phyloP scores from a whole-genome alignment of 2,797 vertebrate species.

The Champsocephalus gunnari region DNA sequence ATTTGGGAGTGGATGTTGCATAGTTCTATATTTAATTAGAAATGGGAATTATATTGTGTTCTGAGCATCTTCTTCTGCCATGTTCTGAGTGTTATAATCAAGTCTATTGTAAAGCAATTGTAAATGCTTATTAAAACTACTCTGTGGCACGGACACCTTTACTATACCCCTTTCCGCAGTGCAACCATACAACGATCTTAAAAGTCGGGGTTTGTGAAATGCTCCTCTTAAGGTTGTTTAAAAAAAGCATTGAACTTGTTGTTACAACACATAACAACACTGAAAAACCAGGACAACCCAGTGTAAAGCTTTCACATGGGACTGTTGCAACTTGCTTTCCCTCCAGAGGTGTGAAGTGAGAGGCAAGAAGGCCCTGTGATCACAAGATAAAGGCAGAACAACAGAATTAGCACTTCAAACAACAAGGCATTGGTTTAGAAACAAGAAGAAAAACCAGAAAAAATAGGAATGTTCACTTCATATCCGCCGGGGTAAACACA shows the following conservation, averaged over 20 bases:
- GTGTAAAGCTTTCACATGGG: constrained; percentile 61
- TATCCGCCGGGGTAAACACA: constrained; percentile 68
- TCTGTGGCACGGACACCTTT: not conserved
- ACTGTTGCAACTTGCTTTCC: constrained; percentile 37
- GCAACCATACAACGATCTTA: not conserved
- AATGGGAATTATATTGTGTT: not conserved
- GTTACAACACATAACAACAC: not conserved
- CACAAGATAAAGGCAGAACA: constrained; percentile 75
- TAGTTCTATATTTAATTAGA: constrained; percentile 16
- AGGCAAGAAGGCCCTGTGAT: constrained; percentile 64
- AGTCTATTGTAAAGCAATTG: not conserved
- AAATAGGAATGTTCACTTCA: constrained; percentile 64
- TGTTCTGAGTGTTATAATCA: not conserved
- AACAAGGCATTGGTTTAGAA: constrained; percentile 47
- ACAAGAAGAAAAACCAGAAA: not conserved
- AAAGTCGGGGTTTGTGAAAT: constrained; percentile 22
- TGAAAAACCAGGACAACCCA: constrained; percentile 48
- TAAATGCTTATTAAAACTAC: not conserved
- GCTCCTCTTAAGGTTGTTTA: constrained; percentile 13
- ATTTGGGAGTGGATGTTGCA: not conserved
- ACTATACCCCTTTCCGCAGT: not conserved
- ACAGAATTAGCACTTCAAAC: constrained; percentile 80
- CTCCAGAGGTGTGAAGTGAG: constrained; percentile 71
- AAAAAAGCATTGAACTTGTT: constrained; percentile 3
- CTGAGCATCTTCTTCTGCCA: not conserved